These are phyloP conservation scores for Diceros bicornis DNA, from an alignment of 2,797 vertebrate genomes.

Conservation along the genomic window DNA sequence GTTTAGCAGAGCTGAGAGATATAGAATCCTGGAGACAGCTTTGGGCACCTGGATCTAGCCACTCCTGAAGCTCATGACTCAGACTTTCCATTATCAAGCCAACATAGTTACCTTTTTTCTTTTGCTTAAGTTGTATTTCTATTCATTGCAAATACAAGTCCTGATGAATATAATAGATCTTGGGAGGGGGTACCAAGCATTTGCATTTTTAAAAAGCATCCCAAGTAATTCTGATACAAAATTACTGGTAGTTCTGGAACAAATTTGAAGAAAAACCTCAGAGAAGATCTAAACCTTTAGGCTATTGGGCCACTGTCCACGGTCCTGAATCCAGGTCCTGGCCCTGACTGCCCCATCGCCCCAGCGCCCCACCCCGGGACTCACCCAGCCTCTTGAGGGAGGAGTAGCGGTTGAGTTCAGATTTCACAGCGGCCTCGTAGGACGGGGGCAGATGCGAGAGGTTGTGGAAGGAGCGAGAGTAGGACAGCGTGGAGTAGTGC, in stretches of 20 bases:
- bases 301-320: not conserved
- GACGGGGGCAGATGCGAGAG: constrained; percentile 96
- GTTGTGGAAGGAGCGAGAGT: constrained; percentile 96
- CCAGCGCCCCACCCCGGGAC: constrained; percentile 9
- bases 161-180: not conserved
- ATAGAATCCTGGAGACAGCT: not conserved
- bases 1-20: not conserved
- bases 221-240: not conserved
- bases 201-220: not conserved
- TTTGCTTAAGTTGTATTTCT: not conserved
- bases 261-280: not conserved
- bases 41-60: not conserved
- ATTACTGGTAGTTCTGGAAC: not conserved
- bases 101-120: not conserved
- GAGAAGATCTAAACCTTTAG: not conserved
- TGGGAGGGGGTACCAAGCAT: not conserved
- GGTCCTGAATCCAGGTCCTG: not conserved
- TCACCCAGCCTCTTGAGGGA: constrained; percentile 96
- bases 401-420: constrained; percentile 95
- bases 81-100: not conserved
- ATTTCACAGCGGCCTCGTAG: constrained; percentile 95
- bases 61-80: not conserved
- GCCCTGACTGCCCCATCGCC: accelerated
- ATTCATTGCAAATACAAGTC: not conserved
- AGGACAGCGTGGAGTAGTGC: constrained; percentile 95